phyloP scores from a whole-genome alignment of 2,888 invertebrate species.

The Bruchidius siliquastri region DNA sequence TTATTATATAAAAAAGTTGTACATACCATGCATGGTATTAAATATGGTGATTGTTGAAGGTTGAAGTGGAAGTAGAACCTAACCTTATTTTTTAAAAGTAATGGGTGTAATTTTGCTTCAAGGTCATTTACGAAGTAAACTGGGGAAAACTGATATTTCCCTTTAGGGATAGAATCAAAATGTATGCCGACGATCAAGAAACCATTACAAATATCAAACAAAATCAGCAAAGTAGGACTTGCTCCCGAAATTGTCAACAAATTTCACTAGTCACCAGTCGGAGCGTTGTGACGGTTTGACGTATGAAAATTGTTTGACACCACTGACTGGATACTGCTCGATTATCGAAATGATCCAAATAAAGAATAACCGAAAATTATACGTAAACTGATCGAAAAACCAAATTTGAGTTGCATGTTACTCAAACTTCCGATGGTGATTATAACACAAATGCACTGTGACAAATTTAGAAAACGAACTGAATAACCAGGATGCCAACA shows the following conservation, averaged over 20 bases:
- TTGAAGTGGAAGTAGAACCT: conserved; percentile 41
- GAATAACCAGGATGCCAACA: conserved; percentile 18
- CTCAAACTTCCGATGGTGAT: conserved; percentile 1
- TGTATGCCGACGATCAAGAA: not conserved
- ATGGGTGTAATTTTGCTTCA: conserved; percentile 47
- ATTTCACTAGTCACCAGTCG: conserved; percentile 24
- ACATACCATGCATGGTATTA: conserved; percentile 45
- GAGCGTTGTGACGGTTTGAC: conserved; percentile 19
- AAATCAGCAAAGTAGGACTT: not conserved
- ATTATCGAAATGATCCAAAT: conserved; percentile 16
- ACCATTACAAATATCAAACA: not conserved
- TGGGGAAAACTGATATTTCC: not conserved
- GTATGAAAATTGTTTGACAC: conserved; percentile 28
- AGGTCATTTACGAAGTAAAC: conserved; percentile 37
- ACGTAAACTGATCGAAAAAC: not conserved
- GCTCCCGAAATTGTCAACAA: conserved; percentile 20
- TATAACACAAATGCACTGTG: conserved; percentile 17
- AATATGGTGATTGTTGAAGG: conserved; percentile 43
- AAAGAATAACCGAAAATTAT: not conserved
- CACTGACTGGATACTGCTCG: conserved; percentile 25
- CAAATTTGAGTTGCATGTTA: conserved; percentile 5
- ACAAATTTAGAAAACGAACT: conserved; percentile 35
- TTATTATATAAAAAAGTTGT: conserved; percentile 28
- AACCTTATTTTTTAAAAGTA: conserved; percentile 47
- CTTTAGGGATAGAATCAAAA: not conserved